Evolutionary conservation across 2,113 vertebrate species (phyloP).

Genomic region (Pseudopodoces humilis): DNA sequence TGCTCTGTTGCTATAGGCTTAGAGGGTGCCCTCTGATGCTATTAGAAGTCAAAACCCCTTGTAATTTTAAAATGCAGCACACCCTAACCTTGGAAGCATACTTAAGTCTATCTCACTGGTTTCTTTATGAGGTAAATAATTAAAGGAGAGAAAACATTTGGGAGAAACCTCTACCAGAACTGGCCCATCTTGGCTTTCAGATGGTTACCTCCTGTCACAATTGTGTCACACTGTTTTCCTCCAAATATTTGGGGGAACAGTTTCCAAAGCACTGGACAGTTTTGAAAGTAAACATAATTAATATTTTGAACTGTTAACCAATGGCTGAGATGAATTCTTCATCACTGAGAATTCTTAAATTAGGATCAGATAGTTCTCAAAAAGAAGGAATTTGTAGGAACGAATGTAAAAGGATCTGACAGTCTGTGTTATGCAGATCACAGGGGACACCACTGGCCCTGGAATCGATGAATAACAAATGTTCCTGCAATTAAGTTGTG

Average conservation of each 20-base stretch:
- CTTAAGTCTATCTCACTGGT: background rate
- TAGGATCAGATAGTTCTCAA: background rate
- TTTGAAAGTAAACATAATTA: background rate
- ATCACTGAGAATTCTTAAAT: background rate
- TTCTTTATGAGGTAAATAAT: constrained; percentile 60
- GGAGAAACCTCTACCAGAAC: background rate
- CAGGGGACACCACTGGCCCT: background rate
- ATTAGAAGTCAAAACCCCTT: background rate
- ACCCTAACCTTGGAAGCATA: background rate
- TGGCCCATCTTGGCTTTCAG: background rate
- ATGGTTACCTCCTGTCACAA: background rate
- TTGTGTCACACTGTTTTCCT: background rate
- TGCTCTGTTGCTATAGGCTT: background rate
- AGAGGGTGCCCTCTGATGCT: background rate
- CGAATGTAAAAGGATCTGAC: background rate
- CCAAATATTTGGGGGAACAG: background rate
- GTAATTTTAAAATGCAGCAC: background rate
- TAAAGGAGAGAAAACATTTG: constrained; percentile 38
- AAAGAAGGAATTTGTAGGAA: background rate
- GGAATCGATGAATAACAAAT: background rate
- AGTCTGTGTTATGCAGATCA: background rate
- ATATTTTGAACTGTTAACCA: background rate
- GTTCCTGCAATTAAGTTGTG: background rate
- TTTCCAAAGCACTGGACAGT: background rate
- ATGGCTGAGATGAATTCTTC: background rate